Evolutionary conservation across 1,140 invertebrate genomes (phyloP), one percentile per base, ranked within the genome.

Genomic region (Linepithema humile): DNA sequence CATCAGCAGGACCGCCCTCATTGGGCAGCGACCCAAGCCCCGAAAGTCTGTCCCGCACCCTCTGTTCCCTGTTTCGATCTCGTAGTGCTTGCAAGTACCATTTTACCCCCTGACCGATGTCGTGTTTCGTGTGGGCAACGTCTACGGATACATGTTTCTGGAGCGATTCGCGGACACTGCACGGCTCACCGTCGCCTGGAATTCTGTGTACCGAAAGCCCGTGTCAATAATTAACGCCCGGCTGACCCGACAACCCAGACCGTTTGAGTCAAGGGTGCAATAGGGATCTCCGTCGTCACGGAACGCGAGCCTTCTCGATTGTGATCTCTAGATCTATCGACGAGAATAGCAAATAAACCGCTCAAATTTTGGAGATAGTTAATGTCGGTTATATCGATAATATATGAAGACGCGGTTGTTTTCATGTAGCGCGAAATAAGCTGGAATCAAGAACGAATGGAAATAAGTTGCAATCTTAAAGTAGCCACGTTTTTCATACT

Each of bases 211-310:
- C 57, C 50, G 55, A 78, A 62, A 67, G 72, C 38, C 72, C 84
- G 84, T 90, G 87, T 91, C 89, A 91, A 92, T 92, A 92, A 92
- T 92, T 92, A 92, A 91, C 90, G 85, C 87, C 70, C 83, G 82
- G 48, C 83, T 88, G 72, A 84, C 59, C 80, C 60, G 82, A 86
- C 89, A 87, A 88, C 69, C 73, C 43, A 9, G 29, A 15, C n/a
- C 15, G 67, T 62, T 65, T 50, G 40, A 35, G 38, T 48, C 62
- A 20, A 35, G 48, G 48, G 60, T 15, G 32, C 32, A 48, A 50
- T 57, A 53, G 67, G 55, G 55, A 57, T 55, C 7, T 60, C 53
- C 38, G 40, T n/a, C 43, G 20, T n/a, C n/a, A 17, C 20, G 20
- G 9, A 6, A 40, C 10, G 32, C 23, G 48, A 15, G 10, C 12